Evolutionary conservation across 2,888 invertebrate species (phyloP).

Genomic region (Kuschelorhynchus macadamiae): DNA sequence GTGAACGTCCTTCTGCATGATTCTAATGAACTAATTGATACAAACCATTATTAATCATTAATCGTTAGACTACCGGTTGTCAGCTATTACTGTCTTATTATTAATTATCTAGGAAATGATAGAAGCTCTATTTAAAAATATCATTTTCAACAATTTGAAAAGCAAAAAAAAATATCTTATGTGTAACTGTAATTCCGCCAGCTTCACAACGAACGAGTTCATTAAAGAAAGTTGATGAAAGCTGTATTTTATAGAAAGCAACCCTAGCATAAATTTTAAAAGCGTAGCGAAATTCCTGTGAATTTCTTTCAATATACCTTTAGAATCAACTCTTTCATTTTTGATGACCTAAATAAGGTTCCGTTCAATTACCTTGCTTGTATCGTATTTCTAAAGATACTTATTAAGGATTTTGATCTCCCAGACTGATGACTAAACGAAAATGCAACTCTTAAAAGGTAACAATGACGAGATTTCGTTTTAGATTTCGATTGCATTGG

Average conservation of each 20-base stretch:
- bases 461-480: neutral
- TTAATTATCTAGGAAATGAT: no score
- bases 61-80: no score
- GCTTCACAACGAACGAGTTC: neutral
- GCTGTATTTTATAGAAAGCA: conserved; percentile 21
- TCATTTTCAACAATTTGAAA: no score
- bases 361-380: conserved; percentile 8
- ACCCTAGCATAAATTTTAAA: conserved; percentile 20
- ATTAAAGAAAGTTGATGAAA: conserved; percentile 7
- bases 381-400: conserved; percentile 28
- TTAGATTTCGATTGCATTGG: neutral
- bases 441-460: conserved; percentile 3
- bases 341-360: conserved; percentile 17
- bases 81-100: no score
- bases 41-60: no score
- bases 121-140: no score
- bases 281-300: conserved; percentile 20
- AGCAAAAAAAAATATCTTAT: no score
- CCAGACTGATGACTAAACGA: conserved; percentile 24
- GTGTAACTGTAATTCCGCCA: no score
- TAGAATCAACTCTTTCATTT: conserved; percentile 23
- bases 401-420: conserved; percentile 27
- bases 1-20: no score
- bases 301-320: conserved; percentile 12
- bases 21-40: no score